phyloP scores from a whole-genome alignment of 2,888 invertebrate species.

The Napeogenes inachia region DNA sequence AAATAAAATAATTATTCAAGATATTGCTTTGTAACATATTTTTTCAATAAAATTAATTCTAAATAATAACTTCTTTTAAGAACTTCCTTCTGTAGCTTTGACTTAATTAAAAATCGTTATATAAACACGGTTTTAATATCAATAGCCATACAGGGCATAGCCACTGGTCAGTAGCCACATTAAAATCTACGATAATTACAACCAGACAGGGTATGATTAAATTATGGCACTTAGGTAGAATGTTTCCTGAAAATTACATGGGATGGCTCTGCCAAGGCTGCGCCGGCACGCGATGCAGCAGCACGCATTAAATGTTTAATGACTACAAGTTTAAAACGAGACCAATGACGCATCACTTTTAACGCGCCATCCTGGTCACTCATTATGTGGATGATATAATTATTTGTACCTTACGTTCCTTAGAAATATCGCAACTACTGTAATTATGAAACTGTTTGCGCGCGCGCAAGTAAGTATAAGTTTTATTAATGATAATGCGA shows the following conservation, averaged over 20 bases:
- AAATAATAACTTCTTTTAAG: too few relatives aligned
- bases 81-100: too few relatives aligned
- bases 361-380: constrained; percentile 56
- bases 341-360: constrained; percentile 74
- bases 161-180: constrained; percentile 62
- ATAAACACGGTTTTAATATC: constrained; percentile 39
- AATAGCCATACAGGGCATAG: constrained; percentile 38
- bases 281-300: constrained; percentile 65
- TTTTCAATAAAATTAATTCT: too few relatives aligned
- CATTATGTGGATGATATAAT: constrained; percentile 54
- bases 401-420: constrained; percentile 36
- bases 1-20: too few relatives aligned
- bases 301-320: constrained; percentile 68
- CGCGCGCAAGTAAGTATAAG: constrained; percentile 16
- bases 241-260: constrained; percentile 77
- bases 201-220: constrained; percentile 73
- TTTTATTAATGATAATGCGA: constrained; percentile 9
- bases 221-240: constrained; percentile 72
- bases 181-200: constrained; percentile 71
- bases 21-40: too few relatives aligned
- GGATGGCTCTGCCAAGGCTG: constrained; percentile 74
- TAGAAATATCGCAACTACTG: constrained; percentile 37
- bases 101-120: constrained; percentile 23
- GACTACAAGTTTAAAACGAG: constrained; percentile 57
- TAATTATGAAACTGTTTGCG: constrained; percentile 33